Evolutionary conservation across 2,888 invertebrate genomes (phyloP).

Genomic region (Sipunculus nudus): DNA sequence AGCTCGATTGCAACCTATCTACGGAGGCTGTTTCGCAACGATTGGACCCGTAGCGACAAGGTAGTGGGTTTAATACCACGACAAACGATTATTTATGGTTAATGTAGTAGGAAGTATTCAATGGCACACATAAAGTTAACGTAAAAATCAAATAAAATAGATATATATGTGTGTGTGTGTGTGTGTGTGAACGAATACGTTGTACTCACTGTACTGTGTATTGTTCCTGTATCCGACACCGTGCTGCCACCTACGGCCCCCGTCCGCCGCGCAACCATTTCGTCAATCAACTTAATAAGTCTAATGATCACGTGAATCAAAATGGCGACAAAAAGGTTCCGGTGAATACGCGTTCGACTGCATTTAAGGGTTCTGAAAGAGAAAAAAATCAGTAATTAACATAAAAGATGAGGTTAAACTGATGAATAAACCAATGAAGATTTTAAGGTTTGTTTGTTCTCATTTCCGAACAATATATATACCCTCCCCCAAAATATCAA

Average conservation of each 20-base stretch:
- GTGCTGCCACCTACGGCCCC: slow-evolving; percentile 72
- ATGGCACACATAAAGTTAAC: no score
- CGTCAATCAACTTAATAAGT: slow-evolving; percentile 67
- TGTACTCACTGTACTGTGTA: slow-evolving; percentile 66
- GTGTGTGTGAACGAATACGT: not conserved
- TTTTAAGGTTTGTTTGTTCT: no score
- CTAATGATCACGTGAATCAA: slow-evolving; percentile 69
- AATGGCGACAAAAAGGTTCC: slow-evolving; percentile 85
- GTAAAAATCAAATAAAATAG: not conserved
- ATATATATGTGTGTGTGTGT: slow-evolving; percentile 5
- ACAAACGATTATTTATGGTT: no score
- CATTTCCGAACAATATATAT: no score
- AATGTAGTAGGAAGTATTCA: no score
- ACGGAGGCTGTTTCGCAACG: no score
- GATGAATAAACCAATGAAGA: no score
- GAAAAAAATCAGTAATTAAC: slow-evolving; percentile 22
- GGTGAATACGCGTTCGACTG: slow-evolving; percentile 85
- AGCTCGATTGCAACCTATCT: no score
- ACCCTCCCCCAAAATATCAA: no score
- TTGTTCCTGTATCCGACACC: slow-evolving; percentile 57
- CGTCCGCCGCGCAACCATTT: slow-evolving; percentile 59
- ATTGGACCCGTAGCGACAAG: no score
- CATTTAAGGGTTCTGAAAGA: slow-evolving; percentile 78
- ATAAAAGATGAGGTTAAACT: no score
- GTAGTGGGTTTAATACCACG: no score